Conservation (phyloP, 1,140 invertebrate species). For the Amphibalanus amphitrite region DNA sequence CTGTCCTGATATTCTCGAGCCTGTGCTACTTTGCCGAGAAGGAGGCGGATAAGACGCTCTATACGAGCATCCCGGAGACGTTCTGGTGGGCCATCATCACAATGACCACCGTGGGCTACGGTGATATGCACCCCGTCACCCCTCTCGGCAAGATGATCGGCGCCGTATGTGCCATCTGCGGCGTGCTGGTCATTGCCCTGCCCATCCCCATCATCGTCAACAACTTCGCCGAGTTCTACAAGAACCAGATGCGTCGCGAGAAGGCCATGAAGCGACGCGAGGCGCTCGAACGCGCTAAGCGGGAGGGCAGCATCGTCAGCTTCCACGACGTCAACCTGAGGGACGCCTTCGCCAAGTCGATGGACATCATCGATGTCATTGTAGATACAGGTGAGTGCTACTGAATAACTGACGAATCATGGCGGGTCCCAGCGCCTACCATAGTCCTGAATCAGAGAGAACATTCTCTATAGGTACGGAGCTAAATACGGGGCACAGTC, state of each 20-base stretch:
- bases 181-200: conserved; percentile 99
- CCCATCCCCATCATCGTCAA: conserved; percentile 99
- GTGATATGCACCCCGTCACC: conserved; percentile 93
- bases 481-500: too few relatives aligned
- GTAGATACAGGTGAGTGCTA: conserved; percentile 85
- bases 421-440: too few relatives aligned
- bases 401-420: too few relatives aligned
- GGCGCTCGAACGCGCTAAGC: conserved; percentile 83
- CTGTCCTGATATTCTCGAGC: conserved; percentile 96
- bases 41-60: conserved; percentile 88
- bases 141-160: conserved; percentile 92
- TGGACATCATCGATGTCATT: conserved; percentile 96
- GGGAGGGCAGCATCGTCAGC: conserved; percentile 91
- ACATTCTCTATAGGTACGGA: too few relatives aligned
- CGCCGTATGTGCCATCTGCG: conserved; percentile 98
- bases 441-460: too few relatives aligned
- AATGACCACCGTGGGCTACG: conserved; percentile 98
- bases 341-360: conserved; percentile 93
- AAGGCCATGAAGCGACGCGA: conserved; percentile 92
- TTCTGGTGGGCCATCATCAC: conserved; percentile 99
- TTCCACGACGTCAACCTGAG: conserved; percentile 94
- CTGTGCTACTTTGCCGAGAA: conserved; percentile 99
- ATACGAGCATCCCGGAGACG: conserved; percentile 95
- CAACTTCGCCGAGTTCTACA: conserved; percentile 99
- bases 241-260: conserved; percentile 97